Conservation (phyloP, 2,888 invertebrate species). For the Meloe dianella region DNA sequence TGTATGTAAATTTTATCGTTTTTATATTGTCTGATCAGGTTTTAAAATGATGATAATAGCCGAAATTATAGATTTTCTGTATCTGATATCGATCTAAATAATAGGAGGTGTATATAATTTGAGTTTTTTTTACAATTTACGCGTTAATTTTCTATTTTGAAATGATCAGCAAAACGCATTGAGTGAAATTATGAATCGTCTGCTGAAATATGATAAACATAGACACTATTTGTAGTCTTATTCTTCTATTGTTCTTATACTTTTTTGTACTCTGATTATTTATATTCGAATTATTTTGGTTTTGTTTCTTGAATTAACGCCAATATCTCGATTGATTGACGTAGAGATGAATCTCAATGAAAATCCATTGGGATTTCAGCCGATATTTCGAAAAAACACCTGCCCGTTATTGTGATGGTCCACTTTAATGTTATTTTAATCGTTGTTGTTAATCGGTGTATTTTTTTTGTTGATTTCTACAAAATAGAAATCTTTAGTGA, state of each 20-base stretch:
- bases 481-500: too few species aligned
- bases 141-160: not conserved
- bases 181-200: not conserved
- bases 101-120: not conserved
- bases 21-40: not conserved
- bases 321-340: not conserved
- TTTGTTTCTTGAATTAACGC: not conserved
- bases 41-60: not conserved
- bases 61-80: not conserved
- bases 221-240: not conserved
- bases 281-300: not conserved
- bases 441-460: not conserved
- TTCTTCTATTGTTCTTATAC: not conserved
- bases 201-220: not conserved
- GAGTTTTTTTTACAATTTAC: not conserved
- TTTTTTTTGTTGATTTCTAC: too few species aligned
- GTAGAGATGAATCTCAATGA: not conserved
- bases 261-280: too few species aligned
- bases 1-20: conserved; percentile 9
- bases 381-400: not conserved
- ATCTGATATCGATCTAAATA: not conserved
- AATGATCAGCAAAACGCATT: not conserved
- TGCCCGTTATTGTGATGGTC: not conserved
- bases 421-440: conserved; percentile 3
- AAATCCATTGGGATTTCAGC: not conserved